phyloP scores from a whole-genome alignment of 2,113 vertebrate species.

The Oreocharis arfaki region DNA sequence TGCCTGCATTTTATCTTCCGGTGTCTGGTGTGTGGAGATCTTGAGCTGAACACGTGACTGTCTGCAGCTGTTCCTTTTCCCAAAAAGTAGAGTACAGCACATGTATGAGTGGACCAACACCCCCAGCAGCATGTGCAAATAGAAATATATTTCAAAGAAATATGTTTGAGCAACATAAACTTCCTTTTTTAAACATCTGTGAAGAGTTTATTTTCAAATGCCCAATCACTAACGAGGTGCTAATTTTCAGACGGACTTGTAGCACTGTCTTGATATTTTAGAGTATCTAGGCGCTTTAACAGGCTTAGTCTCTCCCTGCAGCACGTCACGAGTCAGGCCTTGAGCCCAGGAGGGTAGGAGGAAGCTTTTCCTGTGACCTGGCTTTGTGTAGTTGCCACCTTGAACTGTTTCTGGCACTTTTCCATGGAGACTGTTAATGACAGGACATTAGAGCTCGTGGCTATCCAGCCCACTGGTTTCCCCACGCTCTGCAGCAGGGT shows the following conservation, averaged over 20 bases:
- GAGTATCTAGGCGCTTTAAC: neutral
- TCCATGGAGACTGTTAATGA: neutral
- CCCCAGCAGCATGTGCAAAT: neutral
- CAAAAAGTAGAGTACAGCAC: neutral
- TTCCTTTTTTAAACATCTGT: neutral
- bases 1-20: neutral
- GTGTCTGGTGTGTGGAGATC: too few species aligned
- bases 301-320: neutral
- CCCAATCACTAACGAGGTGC: neutral
- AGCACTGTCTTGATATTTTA: neutral
- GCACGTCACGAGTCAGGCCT: neutral
- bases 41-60: neutral
- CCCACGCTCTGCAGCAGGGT: neutral
- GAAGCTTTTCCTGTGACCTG: neutral
- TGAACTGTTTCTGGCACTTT: neutral
- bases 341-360: neutral
- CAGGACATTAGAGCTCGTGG: neutral
- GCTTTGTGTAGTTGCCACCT: neutral
- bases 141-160: neutral
- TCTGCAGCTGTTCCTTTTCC: neutral
- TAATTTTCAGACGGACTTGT: neutral
- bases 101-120: fast-evolving
- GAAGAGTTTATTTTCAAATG: neutral
- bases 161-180: neutral
- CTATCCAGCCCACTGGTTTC: neutral